These are phyloP conservation scores for Megaleporinus macrocephalus DNA, from an alignment of 2,113 vertebrate genomes.

Conservation along the genomic window DNA sequence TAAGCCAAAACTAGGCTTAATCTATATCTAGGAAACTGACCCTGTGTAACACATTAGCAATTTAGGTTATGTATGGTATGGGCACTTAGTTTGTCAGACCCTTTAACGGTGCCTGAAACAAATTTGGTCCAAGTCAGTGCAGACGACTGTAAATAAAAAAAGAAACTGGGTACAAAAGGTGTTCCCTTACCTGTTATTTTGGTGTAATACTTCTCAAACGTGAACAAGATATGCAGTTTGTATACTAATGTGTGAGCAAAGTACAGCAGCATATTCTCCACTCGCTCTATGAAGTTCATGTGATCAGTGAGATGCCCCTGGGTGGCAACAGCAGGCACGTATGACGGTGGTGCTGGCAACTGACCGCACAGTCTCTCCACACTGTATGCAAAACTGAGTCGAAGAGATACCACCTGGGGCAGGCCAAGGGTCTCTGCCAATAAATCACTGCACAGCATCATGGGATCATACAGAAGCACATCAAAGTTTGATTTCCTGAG, in stretches of 20 bases:
- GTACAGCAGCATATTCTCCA: constrained; percentile 64
- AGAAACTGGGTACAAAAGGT: background rate
- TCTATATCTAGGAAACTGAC: too few species aligned
- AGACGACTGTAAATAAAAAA: too few species aligned
- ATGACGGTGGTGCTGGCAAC: constrained; percentile 73
- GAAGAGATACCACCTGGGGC: constrained; percentile 68
- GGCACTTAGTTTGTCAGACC: too few species aligned
- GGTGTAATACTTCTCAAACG: constrained; percentile 55
- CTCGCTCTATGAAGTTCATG: constrained; percentile 72
- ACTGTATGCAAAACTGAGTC: constrained; percentile 53
- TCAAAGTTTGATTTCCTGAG: constrained; percentile 66
- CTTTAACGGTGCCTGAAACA: too few species aligned
- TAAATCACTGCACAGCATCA: constrained; percentile 62
- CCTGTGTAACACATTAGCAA: too few species aligned
- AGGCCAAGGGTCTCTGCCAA: constrained; percentile 67
- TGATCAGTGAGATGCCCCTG: constrained; percentile 61
- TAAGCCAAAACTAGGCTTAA: too few species aligned
- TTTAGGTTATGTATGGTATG: too few species aligned
- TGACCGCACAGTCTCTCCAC: constrained; percentile 66
- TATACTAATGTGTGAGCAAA: constrained; percentile 4
- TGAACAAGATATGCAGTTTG: background rate
- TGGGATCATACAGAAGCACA: constrained; percentile 70
- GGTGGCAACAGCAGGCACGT: constrained; percentile 57
- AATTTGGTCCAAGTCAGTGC: background rate
- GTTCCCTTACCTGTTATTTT: constrained; percentile 52